Evolutionary conservation across 1,140 invertebrate genomes (phyloP), one percentile per base, ranked within the genome.

Genomic region (Periplaneta americana): DNA sequence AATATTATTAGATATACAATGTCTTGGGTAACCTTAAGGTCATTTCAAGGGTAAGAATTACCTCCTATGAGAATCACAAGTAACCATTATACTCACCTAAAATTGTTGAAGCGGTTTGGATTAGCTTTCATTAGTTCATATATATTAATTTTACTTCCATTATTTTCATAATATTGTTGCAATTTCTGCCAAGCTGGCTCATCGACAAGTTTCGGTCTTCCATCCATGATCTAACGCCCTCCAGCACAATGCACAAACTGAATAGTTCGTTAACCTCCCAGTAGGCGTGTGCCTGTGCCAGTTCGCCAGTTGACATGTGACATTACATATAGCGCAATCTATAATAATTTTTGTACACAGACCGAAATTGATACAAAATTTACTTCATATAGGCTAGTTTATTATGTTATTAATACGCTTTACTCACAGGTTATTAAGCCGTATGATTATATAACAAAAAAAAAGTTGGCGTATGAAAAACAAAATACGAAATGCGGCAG

Each of bases 121-220:
- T 98, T 95, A 84, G 93, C 87, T 83, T 93, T 88, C 84, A 98
- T 97, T 77, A 97, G 86, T 83, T 95, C 89, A 82, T 91, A 90
- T 84, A 98, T 95, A 84, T 95, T 93, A 10, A 98, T 91, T 84
- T 94, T 93, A 4, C 91, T 87, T 15, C 91, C 92, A 85, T 93
- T 92, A 15, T 86, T 86, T 81, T 93, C 88, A 85, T 92, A 96
- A 87, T 93, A 95, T 48, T 93, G 89, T 85, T 95, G 90, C 32
- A 98, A 88, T 86, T 94, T 93, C 84, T 91, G 89, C 89, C 91
- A 98, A 32, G 91, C 90, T 11, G 91, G 84, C 85, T 96, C 95
- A 81, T 93, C 87, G 39, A 89, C 92, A 79, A 96, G 87, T 84
- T 88, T 88, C 35, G 81, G 79, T 83, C 88, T 90, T 2, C 82